A percentile compares a stretch with the other conserved stretches of the same genome.
phyloP scores from a whole-genome alignment of 1,140 invertebrate genomes.

The Hyposmocoma kahamanoa region DNA sequence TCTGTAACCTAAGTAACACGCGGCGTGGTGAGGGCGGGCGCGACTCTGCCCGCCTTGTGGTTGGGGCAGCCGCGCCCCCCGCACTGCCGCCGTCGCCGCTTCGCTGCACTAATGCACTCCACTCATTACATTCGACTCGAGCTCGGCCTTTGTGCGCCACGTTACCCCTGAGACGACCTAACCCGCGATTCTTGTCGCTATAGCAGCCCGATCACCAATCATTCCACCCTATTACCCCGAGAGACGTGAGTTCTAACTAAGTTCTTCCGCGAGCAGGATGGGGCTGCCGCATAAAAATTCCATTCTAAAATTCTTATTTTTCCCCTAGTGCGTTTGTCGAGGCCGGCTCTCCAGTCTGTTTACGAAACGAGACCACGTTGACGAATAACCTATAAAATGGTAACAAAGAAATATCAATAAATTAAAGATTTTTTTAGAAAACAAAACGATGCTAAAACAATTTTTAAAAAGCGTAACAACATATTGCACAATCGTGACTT shows the following conservation, averaged over 20 bases:
- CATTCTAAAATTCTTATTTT: too few relatives aligned
- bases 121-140: conserved; percentile 16
- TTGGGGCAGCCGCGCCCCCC: background rate
- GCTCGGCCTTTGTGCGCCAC: conserved; percentile 10
- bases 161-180: too few relatives aligned
- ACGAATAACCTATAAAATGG: conserved; percentile 38
- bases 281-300: too few relatives aligned
- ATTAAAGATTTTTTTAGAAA: conserved; percentile 29
- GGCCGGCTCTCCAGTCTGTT: conserved; percentile 23
- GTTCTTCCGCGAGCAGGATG: too few relatives aligned
- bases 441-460: conserved; percentile 49
- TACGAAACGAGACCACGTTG: conserved; percentile 38
- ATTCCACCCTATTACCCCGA: too few relatives aligned
- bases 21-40: conserved; percentile 22
- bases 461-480: conserved; percentile 65
- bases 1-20: conserved; percentile 48
- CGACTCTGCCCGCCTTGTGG: background rate
- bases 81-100: conserved; percentile 16
- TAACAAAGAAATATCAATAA: conserved; percentile 32
- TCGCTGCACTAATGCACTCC: conserved; percentile 21
- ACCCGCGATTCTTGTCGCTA: too few relatives aligned
- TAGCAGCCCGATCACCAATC: too few relatives aligned
- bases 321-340: conserved; percentile 5
- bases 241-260: too few relatives aligned
- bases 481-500: conserved; percentile 59